Conservation (phyloP, 2,797 vertebrate genomes). For the Sebastolobus alascanus region DNA sequence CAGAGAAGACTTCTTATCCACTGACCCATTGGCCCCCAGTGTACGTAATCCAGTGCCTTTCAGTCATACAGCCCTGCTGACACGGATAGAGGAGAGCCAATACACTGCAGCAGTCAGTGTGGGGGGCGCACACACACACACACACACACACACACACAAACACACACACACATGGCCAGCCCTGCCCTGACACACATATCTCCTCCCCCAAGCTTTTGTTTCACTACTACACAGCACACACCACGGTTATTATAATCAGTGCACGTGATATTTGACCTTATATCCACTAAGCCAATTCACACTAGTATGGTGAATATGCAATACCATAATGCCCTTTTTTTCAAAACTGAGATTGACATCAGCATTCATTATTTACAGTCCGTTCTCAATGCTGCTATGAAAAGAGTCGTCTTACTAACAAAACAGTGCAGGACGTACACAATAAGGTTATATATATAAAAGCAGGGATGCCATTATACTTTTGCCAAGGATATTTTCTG, state of each 20-base stretch:
- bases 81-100: slow-evolving; percentile 62
- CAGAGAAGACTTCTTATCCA: slow-evolving; percentile 89
- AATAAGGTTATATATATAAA: slow-evolving; percentile 14
- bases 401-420: slow-evolving; percentile 49
- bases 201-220: slow-evolving; percentile 73
- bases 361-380: slow-evolving; percentile 22
- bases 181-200: slow-evolving; percentile 72
- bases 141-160: slow-evolving; percentile 13
- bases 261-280: slow-evolving; percentile 66
- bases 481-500: slow-evolving; percentile 40
- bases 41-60: slow-evolving; percentile 79
- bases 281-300: slow-evolving; percentile 50
- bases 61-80: slow-evolving; percentile 75
- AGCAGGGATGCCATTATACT: slow-evolving; percentile 25
- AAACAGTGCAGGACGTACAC: slow-evolving; percentile 5
- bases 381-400: slow-evolving; percentile 18
- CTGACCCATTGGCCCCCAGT: slow-evolving; percentile 80
- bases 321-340: slow-evolving; percentile 20
- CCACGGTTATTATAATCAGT: slow-evolving; percentile 39
- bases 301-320: slow-evolving; percentile 15
- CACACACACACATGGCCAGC: slow-evolving; percentile 29
- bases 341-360: slow-evolving; percentile 24
- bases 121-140: slow-evolving; percentile 31
- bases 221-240: slow-evolving; percentile 42
- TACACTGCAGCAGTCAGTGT: slow-evolving; percentile 55